Base-by-base conservation (phyloP, 2,888 invertebrate species). In the Oxycera nigricornis region DNA sequence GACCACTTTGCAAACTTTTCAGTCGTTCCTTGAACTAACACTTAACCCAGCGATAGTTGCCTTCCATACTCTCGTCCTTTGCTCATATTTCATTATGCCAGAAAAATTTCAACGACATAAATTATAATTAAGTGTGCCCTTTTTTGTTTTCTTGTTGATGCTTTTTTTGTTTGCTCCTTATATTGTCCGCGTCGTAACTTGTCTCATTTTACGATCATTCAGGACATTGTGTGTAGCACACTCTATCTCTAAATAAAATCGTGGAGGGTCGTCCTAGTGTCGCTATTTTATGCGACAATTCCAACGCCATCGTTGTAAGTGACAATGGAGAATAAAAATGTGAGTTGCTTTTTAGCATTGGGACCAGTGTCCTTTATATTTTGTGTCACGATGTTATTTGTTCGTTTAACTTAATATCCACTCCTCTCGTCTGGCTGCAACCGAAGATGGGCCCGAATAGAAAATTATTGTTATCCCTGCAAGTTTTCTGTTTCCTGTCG, bases 401-500 rank as follows among this genome's bases (percentile, higher is more conserved):
- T n/a, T n/a, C n/a, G n/a, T n/a, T n/a, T n/a, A n/a, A n/a, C n/a
- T n/a, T n/a, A n/a, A n/a, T n/a, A n/a, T n/a, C n/a, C n/a, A n/a
- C n/a, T n/a, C n/a, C n/a, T n/a, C n/a, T n/a, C n/a, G n/a, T n/a
- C n/a, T n/a, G n/a, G 46, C 17, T 46, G 14, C 11, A 46, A n/a
- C 14, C n/a, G 46, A 46, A 3, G 3, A 3, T 7, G 46, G 46
- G 30, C 68, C 31, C 55, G 55, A 70, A 55, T 30, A 55, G 62
- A 62, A 61, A 73, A 73, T 73, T 62, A 73, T 73, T 46, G 52
- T 50, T 55, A 70, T 73, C 73, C 73, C 52, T 62, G 22, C 73
- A 62, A 73, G 73, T 62, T 73, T 62, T 73, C 73, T 73, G 62
- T 73, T 62, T 73, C 73, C 73, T 62, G 73, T 73, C 73, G 62